A percentile compares a stretch with the other conserved stretches of the same genome.
These are phyloP conservation scores for Taxidea taxus DNA, from an alignment of 2,113 vertebrate genomes.

Conservation along the genomic window DNA sequence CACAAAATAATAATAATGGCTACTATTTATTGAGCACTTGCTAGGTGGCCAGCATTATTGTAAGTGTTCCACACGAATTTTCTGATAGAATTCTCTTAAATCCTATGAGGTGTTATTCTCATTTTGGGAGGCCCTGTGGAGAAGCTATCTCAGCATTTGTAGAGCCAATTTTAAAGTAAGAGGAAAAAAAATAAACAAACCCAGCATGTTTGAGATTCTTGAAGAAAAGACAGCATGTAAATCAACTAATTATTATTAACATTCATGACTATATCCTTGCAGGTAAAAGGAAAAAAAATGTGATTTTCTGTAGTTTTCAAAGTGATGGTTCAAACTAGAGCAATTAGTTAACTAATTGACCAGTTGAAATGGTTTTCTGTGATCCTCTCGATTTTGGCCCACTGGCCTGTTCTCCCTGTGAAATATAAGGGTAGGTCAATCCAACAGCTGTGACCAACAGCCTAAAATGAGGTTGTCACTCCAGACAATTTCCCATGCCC, in stretches of 20 bases:
- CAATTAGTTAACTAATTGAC: conserved; percentile 47
- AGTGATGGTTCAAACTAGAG: conserved; percentile 28
- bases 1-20: not conserved
- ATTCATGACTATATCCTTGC: conserved; percentile 47
- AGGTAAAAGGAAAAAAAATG: not conserved
- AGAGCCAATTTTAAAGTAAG: conserved; percentile 56
- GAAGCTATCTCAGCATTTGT: conserved; percentile 47
- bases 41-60: not conserved
- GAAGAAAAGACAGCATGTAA: conserved; percentile 63
- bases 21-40: not conserved
- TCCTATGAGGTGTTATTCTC: conserved; percentile 43
- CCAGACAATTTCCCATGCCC: not conserved
- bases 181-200: conserved; percentile 62
- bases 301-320: conserved; percentile 34
- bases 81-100: conserved; percentile 49
- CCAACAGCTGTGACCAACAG: not conserved
- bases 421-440: not conserved
- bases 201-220: conserved; percentile 55
- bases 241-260: conserved; percentile 57
- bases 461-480: not conserved
- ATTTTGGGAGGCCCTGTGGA: conserved; percentile 34
- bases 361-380: conserved; percentile 27
- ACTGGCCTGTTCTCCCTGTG: not conserved
- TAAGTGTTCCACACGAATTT: conserved; percentile 12
- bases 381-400: not conserved